These are phyloP conservation scores for Odontothrips loti DNA, from an alignment of 2,888 invertebrate species.

Conservation along the genomic window DNA sequence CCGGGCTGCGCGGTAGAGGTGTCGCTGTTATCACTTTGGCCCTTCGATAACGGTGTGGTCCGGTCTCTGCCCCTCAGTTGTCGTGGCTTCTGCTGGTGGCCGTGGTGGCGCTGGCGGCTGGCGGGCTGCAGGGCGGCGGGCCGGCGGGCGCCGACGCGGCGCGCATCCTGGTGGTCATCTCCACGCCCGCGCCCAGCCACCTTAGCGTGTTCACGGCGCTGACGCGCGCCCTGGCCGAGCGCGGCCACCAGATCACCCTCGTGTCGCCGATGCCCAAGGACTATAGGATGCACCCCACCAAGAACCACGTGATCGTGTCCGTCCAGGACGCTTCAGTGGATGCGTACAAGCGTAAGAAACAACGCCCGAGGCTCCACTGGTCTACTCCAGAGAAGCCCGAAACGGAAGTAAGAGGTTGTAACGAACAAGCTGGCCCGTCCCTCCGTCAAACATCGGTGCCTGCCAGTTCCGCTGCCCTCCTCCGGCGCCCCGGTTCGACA, in stretches of 20 bases:
- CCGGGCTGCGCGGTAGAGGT: too few species aligned
- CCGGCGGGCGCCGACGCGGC: constrained; percentile 10
- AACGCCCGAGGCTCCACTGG: too few species aligned
- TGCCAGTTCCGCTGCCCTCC: too few species aligned
- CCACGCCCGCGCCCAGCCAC: constrained; percentile 37
- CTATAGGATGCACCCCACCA: neutral
- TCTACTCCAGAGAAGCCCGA: too few species aligned
- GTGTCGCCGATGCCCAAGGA: neutral
- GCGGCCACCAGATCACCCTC: constrained; percentile 36
- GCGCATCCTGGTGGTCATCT: constrained; percentile 34
- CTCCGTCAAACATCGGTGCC: too few species aligned
- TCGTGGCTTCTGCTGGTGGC: neutral
- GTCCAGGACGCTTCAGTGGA: neutral
- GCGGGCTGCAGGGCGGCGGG: neutral
- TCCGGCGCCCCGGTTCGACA: too few species aligned
- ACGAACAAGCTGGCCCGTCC: too few species aligned
- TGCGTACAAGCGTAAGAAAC: neutral
- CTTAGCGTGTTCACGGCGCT: constrained; percentile 36
- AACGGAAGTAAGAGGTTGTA: too few species aligned
- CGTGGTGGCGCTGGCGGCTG: neutral
- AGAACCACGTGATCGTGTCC: neutral
- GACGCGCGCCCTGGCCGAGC: constrained; percentile 34
- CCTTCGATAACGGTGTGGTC: too few species aligned
- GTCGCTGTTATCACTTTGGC: too few species aligned
- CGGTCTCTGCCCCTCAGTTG: too few species aligned